Evolutionary conservation across 2,888 invertebrate species (phyloP).

Genomic region (Meghimatium bilineatum): DNA sequence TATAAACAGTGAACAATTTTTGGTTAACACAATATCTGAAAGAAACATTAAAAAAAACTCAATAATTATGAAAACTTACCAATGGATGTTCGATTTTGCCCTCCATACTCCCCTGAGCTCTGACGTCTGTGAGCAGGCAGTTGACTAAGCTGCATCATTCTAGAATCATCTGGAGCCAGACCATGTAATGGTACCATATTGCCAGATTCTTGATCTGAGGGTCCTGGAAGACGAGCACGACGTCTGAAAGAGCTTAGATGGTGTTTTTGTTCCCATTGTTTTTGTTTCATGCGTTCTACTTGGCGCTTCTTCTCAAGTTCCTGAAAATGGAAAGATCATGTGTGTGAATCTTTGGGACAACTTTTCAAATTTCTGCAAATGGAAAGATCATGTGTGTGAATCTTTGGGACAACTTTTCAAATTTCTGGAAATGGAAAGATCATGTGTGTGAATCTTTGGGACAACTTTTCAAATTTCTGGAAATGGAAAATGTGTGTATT

Average conservation of each 20-base stretch:
- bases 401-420: slow-evolving; percentile 74
- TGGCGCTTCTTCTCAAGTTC: slow-evolving; percentile 75
- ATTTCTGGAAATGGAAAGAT: slow-evolving; percentile 62
- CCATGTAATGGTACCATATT: slow-evolving; percentile 38
- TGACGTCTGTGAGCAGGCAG: slow-evolving; percentile 50
- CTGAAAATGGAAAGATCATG: slow-evolving; percentile 53
- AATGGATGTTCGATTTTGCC: slow-evolving; percentile 28
- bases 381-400: not conserved
- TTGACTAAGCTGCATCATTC: slow-evolving; percentile 52
- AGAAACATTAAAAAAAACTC: no score
- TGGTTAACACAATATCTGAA: no score
- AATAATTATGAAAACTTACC: not conserved
- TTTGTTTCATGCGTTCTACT: slow-evolving; percentile 74
- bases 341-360: slow-evolving; percentile 64
- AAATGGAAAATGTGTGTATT: not conserved
- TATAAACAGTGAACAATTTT: no score
- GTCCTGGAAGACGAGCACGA: slow-evolving; percentile 64
- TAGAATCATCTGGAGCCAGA: slow-evolving; percentile 40
- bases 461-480: slow-evolving; percentile 75
- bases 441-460: slow-evolving; percentile 53
- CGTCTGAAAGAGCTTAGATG: slow-evolving; percentile 69
- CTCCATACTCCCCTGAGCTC: slow-evolving; percentile 28
- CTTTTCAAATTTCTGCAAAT: slow-evolving; percentile 73
- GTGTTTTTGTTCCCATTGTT: slow-evolving; percentile 75
- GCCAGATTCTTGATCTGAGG: slow-evolving; percentile 57